These are phyloP conservation scores for Trichomalopsis sarcophagae DNA, from an alignment of 1,140 invertebrate genomes.

Conservation along the genomic window DNA sequence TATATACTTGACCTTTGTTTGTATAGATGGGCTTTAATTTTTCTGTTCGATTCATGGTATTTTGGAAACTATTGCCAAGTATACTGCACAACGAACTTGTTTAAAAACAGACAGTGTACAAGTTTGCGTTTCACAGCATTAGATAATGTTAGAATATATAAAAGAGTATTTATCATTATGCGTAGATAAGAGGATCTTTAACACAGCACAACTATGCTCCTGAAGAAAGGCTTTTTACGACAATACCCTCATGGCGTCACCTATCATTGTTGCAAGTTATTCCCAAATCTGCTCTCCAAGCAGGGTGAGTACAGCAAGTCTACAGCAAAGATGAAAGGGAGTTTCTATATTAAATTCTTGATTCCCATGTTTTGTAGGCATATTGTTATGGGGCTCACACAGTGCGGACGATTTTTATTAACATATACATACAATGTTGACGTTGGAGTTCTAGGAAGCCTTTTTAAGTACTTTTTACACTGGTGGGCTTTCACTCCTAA, in stretches of 20 bases:
- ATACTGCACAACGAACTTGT: not conserved
- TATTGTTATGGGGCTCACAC: conserved; percentile 94
- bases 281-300: conserved; percentile 72
- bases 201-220: conserved; percentile 69
- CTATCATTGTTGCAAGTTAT: conserved; percentile 68
- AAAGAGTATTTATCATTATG: conserved; percentile 4
- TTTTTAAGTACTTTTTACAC: conserved; percentile 80
- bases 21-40: not conserved
- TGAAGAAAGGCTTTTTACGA: conserved; percentile 71
- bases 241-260: conserved; percentile 70
- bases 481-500: conserved; percentile 84
- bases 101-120: conserved; percentile 7
- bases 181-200: conserved; percentile 70
- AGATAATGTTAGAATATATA: conserved; percentile 43
- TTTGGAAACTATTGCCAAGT: not conserved
- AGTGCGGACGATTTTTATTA: conserved; percentile 93
- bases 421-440: conserved; percentile 86
- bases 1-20: not conserved
- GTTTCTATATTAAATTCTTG: conserved; percentile 14
- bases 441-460: conserved; percentile 68
- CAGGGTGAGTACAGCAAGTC: conserved; percentile 64
- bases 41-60: not conserved
- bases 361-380: conserved; percentile 76
- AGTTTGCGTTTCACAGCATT: conserved; percentile 6
- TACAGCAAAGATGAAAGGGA: not conserved